These are phyloP conservation scores for Drosophila maculinotata DNA, from an alignment of 2,888 invertebrate species.

Conservation along the genomic window DNA sequence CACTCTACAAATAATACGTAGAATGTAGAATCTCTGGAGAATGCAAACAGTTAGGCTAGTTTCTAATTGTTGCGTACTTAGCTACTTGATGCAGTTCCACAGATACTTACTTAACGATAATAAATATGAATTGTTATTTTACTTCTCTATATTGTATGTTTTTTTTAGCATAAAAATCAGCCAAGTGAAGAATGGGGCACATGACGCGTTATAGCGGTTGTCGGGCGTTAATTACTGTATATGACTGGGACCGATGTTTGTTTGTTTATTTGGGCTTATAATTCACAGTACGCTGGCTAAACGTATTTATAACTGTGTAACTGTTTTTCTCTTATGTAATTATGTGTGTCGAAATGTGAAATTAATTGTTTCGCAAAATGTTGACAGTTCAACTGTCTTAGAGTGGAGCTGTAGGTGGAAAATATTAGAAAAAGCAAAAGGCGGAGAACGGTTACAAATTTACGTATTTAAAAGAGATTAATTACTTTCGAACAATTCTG, in stretches of 20 bases:
- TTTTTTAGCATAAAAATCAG: slow-evolving; percentile 53
- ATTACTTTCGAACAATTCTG: no score
- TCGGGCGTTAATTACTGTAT: slow-evolving; percentile 58
- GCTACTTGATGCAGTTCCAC: slow-evolving; percentile 23
- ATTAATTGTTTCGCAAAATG: slow-evolving; percentile 36
- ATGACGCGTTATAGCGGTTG: slow-evolving; percentile 44
- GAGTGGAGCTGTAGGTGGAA: slow-evolving; percentile 1
- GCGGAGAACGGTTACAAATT: not conserved
- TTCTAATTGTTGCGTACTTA: slow-evolving; percentile 43
- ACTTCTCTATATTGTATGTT: not conserved
- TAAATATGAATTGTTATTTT: slow-evolving; percentile 44
- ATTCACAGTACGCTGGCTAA: slow-evolving; percentile 44
- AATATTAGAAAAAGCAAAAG: no score
- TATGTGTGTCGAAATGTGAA: slow-evolving; percentile 38
- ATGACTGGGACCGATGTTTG: slow-evolving; percentile 9
- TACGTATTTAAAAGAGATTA: not conserved
- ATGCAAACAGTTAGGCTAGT: slow-evolving; percentile 51
- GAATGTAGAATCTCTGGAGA: slow-evolving; percentile 24
- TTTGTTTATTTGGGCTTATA: slow-evolving; percentile 36
- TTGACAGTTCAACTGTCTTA: slow-evolving; percentile 13
- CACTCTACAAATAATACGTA: slow-evolving; percentile 32
- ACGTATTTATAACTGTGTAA: slow-evolving; percentile 59
- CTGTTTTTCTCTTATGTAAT: slow-evolving; percentile 42
- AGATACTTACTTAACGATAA: slow-evolving; percentile 54
- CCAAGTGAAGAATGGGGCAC: slow-evolving; percentile 60